Evolutionary conservation across 2,113 vertebrate species (phyloP), one percentile per base, ranked within the genome.

Genomic region (Bungarus multicinctus): DNA sequence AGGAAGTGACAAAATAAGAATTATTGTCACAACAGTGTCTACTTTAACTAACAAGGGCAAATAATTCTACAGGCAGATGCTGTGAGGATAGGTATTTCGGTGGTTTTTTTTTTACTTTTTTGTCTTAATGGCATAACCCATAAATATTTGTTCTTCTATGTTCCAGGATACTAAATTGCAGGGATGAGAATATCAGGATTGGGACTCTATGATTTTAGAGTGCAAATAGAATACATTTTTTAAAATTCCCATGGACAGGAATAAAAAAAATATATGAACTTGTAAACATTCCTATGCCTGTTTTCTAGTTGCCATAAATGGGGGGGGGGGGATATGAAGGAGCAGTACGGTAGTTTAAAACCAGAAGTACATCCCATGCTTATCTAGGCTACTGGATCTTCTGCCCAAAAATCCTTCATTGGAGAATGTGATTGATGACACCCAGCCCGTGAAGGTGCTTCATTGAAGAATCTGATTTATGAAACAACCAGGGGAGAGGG

Each of bases 1-100:
- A 87, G 25, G 27, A 74, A 90, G 81, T 64, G 55, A 43, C n/a
- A n/a, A 86, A 90, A 43, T 90, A 60, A 87, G 34, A 90, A 93
- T 87, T 87, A 60, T 87, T n/a, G 30, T 47, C 55, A 60, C 45
- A 93, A 64, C 89, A 93, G 53, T 87, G n/a, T 60, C 89, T 90
- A 30, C 86, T 16, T 30, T 25, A 25, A 3, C 89, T 86, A 60
- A 47, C 58, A 60, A 60, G n/a, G 22, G 45, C 81, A 93, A 47
- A 53, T 45, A 60, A 5, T 74, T 89, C 86, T 43, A 30, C 12
- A 88, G 34, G 47, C 74, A 89, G 43, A 89, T 90, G 22, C 39
- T 27, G 27, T 27, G 52, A 60, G 5, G 27, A 57, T 89, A 52
- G 74, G 39, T 22, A 57, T 85, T 47, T 89, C 69, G 18, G 1